Evolutionary conservation across 2,113 vertebrate species (phyloP).

Genomic region (Sciurus niger): DNA sequence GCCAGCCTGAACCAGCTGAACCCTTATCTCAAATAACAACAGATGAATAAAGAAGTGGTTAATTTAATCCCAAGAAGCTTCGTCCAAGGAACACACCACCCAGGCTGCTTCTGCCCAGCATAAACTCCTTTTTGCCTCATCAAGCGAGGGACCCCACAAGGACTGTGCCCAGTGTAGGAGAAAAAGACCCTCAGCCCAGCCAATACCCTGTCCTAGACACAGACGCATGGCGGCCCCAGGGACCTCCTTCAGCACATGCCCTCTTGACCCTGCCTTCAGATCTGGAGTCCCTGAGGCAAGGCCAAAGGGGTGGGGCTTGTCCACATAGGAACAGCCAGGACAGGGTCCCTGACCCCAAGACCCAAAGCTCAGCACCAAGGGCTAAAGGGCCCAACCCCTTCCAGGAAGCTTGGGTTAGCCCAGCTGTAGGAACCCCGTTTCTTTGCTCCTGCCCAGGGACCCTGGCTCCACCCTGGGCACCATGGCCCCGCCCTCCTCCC

Average conservation of each 20-base stretch:
- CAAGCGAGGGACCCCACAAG: rapidly evolving
- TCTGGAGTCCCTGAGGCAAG: rapidly evolving
- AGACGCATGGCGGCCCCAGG: rapidly evolving
- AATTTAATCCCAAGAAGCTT: too few species aligned
- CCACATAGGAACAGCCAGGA: neutral
- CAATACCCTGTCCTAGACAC: rapidly evolving
- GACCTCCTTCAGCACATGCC: rapidly evolving
- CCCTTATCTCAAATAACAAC: too few species aligned
- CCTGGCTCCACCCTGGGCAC: rapidly evolving
- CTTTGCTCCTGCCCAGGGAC: neutral
- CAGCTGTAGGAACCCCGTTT: rapidly evolving
- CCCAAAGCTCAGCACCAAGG: neutral
- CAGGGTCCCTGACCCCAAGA: neutral
- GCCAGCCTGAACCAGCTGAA: too few species aligned
- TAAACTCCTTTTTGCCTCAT: rapidly evolving
- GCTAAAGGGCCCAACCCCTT: rapidly evolving
- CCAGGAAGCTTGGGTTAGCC: neutral
- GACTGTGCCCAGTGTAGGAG: rapidly evolving
- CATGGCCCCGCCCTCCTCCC: rapidly evolving
- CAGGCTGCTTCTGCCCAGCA: rapidly evolving
- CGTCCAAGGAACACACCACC: too few species aligned
- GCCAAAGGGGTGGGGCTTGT: rapidly evolving
- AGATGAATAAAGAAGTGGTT: too few species aligned
- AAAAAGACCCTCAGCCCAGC: neutral
- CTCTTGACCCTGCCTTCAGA: rapidly evolving